These are phyloP conservation scores for Graphium colonna DNA, from an alignment of 2,888 invertebrate species.

Conservation along the genomic window DNA sequence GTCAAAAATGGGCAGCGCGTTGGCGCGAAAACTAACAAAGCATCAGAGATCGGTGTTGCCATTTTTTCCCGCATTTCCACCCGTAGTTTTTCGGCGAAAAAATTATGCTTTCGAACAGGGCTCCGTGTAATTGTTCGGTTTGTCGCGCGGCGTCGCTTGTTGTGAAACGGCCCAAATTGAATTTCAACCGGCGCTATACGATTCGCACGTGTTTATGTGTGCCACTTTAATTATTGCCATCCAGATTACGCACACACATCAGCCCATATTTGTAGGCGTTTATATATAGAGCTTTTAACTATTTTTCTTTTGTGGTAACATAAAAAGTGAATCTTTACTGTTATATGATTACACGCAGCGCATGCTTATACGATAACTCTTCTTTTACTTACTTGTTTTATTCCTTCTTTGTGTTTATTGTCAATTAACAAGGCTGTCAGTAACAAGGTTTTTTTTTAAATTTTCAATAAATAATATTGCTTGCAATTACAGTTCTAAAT, in stretches of 20 bases:
- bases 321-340: not conserved
- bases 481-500: no score
- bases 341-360: no score
- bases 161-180: constrained; percentile 66
- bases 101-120: constrained; percentile 74
- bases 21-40: constrained; percentile 72
- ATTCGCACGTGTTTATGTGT: constrained; percentile 36
- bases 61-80: constrained; percentile 53
- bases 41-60: constrained; percentile 41
- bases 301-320: not conserved
- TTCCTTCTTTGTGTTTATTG: no score
- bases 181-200: constrained; percentile 62
- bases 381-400: no score
- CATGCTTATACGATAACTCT: no score
- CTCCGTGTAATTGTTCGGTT: constrained; percentile 77
- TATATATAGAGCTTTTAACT: not conserved
- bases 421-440: no score
- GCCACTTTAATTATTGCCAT: constrained; percentile 11
- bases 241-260: not conserved
- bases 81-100: constrained; percentile 61
- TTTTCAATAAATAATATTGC: no score
- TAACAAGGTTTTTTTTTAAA: no score
- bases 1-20: constrained; percentile 67
- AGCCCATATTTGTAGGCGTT: not conserved
- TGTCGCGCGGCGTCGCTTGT: constrained; percentile 50